phyloP scores from a whole-genome alignment of 2,888 invertebrate genomes.

The Pocota personata region DNA sequence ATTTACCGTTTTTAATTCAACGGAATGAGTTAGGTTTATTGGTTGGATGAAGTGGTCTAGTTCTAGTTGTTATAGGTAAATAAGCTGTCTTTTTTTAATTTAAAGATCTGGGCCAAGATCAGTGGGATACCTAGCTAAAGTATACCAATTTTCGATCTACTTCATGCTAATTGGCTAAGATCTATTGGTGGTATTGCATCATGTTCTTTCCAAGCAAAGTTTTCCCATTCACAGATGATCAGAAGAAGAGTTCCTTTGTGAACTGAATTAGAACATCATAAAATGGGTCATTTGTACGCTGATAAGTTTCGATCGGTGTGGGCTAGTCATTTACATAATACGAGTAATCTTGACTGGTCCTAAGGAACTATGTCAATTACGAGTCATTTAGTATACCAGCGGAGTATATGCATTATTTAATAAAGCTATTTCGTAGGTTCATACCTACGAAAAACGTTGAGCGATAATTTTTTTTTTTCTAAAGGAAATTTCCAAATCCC shows the following conservation, averaged over 20 bases:
- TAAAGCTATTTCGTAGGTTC: too few relatives aligned
- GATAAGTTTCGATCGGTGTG: too few relatives aligned
- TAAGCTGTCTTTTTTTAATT: neutral
- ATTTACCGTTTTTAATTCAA: slow-evolving; percentile 59
- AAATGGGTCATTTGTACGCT: too few relatives aligned
- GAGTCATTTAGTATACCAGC: too few relatives aligned
- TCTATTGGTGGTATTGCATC: neutral
- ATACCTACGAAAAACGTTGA: too few relatives aligned
- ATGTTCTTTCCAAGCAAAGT: neutral
- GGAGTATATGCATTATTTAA: too few relatives aligned
- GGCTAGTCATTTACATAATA: too few relatives aligned
- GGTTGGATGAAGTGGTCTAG: slow-evolving; percentile 1
- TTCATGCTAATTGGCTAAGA: neutral
- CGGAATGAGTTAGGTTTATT: neutral
- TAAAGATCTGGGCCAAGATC: slow-evolving; percentile 14
- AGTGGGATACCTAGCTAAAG: slow-evolving; percentile 12
- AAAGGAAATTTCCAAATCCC: too few relatives aligned
- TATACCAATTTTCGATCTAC: neutral
- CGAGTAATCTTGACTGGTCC: too few relatives aligned
- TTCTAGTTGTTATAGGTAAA: slow-evolving; percentile 6
- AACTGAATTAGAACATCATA: neutral
- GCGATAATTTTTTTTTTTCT: too few relatives aligned
- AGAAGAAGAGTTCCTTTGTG: neutral
- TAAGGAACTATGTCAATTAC: too few relatives aligned
- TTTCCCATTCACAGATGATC: neutral